Base-by-base conservation (phyloP, 2,113 vertebrate species). In the Chelonoidis abingdonii region DNA sequence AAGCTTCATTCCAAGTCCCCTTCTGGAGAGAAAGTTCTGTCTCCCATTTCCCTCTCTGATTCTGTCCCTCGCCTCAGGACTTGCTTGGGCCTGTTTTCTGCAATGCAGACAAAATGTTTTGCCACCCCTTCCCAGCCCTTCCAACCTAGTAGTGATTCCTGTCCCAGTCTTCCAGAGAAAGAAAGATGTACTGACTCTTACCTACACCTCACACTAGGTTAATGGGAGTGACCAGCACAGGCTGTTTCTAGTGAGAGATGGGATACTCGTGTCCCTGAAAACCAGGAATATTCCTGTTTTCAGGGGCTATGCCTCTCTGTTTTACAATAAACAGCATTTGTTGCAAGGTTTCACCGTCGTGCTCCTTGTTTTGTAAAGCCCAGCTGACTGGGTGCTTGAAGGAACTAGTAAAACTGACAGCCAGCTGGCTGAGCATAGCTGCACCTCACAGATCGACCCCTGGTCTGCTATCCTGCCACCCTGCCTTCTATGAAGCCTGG, bases 41-140 rank as follows among this genome's bases (percentile, higher is more conserved):
- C 69, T 84, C n/a, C 54, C 0, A 0, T 31, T 5, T 79, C 3
- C 53, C 6, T 72, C 47, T 78, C 47, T 47, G 85, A 84, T 54
- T 92, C 54, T 62, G 93, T 35, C 31, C 78, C 54, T 27, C 54
- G 79, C 14, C 27, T 86, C 35, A 59, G 27, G 69, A 41, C 16
- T 65, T 49, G 35, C 25, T 92, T 62, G 69, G 31, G 10, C 31
- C n/a, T 78, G 14, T 54, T 89, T n/a, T 76, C 80, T 65, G 83
- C 80, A 1, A 49, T 31, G 0, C 93, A 44, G 78, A 31, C n/a
- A 57, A 87, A 65, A 81, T 35, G 79, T 35, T 82, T 44, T 88
- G 44, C 17, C 76, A 1, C 38, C 56, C n/a, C 89, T 27, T 81
- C 8, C 53, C 47, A 35, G 29, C 62, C 17, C 8, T 35, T 1